phyloP scores from a whole-genome alignment of 1,140 invertebrate species.

The Ceratitis capitata region DNA sequence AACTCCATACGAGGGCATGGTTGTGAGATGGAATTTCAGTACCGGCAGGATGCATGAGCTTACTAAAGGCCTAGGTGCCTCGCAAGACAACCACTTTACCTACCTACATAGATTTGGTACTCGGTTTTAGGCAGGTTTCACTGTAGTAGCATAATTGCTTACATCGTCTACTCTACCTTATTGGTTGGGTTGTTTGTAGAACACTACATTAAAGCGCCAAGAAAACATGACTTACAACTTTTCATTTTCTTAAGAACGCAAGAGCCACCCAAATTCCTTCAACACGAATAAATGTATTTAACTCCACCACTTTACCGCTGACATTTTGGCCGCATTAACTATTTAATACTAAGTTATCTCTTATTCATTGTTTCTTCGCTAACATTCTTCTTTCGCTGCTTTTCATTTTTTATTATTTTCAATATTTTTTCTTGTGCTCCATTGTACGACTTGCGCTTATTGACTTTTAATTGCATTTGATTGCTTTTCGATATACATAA shows the following conservation, averaged over 20 bases:
- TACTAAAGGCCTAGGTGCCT: no score
- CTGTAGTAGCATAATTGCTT: not conserved
- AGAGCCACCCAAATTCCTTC: not conserved
- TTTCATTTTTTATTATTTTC: not conserved
- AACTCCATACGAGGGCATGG: no score
- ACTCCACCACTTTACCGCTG: not conserved
- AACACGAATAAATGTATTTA: no score
- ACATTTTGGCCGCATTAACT: not conserved
- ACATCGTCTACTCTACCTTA: not conserved
- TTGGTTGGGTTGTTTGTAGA: not conserved
- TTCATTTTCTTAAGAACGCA: slow-evolving; percentile 15
- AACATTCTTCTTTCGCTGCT: not conserved
- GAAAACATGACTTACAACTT: slow-evolving; percentile 9
- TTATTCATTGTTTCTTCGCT: not conserved
- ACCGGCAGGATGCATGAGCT: no score
- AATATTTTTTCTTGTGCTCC: not conserved
- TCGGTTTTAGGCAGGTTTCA: no score
- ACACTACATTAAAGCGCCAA: not conserved
- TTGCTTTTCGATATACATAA: not conserved
- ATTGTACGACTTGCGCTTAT: not conserved
- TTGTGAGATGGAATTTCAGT: no score
- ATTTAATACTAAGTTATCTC: not conserved
- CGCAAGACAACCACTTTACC: no score
- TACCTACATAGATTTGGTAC: no score
- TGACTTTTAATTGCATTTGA: not conserved